A percentile compares a stretch with the other conserved stretches of the same genome.
phyloP scores from a whole-genome alignment of 2,113 vertebrate species.

The Phylloscopus trochiloides region DNA sequence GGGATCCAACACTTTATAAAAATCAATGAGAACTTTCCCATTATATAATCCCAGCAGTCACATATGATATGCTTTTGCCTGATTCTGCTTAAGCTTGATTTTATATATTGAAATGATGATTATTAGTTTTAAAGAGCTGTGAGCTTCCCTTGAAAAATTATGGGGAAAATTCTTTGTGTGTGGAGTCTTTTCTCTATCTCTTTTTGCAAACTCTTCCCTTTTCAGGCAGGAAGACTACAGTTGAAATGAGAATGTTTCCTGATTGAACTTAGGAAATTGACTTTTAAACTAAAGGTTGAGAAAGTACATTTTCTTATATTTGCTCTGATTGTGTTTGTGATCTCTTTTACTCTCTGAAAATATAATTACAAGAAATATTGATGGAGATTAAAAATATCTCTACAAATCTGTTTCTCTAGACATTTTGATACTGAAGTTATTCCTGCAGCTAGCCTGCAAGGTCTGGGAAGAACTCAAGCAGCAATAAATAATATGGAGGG shows the following conservation, averaged over 20 bases:
- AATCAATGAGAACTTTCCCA: constrained; percentile 57
- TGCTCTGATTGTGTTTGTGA: neutral
- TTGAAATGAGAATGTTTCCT: neutral
- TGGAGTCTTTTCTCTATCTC: neutral
- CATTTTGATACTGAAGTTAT: neutral
- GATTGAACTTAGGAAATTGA: neutral
- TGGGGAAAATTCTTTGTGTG: neutral
- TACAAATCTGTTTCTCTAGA: neutral
- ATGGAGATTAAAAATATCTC: neutral
- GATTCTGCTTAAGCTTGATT: constrained; percentile 54
- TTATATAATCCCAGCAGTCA: constrained; percentile 64
- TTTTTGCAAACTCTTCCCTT: neutral
- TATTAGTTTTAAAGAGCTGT: constrained; percentile 67
- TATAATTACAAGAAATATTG: neutral
- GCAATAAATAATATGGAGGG: neutral
- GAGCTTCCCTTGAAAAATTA: constrained; percentile 56
- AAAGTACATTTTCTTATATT: neutral
- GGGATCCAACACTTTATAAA: constrained; percentile 50
- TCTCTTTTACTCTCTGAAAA: neutral
- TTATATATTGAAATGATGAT: constrained; percentile 63
- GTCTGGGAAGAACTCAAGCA: neutral
- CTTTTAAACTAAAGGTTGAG: neutral
- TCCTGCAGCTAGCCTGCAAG: neutral
- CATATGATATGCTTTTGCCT: constrained; percentile 2
- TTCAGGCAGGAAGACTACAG: neutral